A percentile compares a stretch with the other conserved stretches of the same genome.
phyloP scores from a whole-genome alignment of 2,797 vertebrate species.

The Balearica regulorum region DNA sequence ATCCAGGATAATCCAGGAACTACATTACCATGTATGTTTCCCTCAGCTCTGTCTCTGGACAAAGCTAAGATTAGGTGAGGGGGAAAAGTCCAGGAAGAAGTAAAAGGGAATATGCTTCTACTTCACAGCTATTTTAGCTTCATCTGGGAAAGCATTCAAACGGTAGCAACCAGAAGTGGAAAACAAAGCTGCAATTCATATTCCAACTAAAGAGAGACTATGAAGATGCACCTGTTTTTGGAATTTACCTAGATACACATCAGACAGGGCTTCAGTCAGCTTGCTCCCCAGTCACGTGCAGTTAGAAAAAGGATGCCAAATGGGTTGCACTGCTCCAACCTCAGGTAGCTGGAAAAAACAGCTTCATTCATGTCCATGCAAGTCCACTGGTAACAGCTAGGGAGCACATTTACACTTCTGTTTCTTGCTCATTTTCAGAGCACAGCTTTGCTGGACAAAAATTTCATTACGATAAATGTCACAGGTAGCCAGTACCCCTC shows the following conservation, averaged over 20 bases:
- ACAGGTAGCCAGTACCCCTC: background rate
- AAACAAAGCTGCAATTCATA: background rate
- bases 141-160: background rate
- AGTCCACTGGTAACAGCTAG: background rate
- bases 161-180: background rate
- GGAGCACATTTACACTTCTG: background rate
- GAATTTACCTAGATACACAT: background rate
- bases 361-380: background rate
- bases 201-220: background rate
- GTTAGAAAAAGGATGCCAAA: background rate
- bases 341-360: background rate
- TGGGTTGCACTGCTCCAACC: background rate
- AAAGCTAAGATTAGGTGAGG: background rate
- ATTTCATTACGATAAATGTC: background rate
- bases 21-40: background rate
- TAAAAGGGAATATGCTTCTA: background rate
- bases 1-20: conserved; percentile 9
- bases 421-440: background rate
- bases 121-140: background rate
- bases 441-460: background rate
- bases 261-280: background rate
- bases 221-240: background rate
- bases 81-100: background rate
- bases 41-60: background rate
- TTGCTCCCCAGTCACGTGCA: background rate